Evolutionary conservation across 2,888 invertebrate species (phyloP).

Genomic region (Seira ritae): DNA sequence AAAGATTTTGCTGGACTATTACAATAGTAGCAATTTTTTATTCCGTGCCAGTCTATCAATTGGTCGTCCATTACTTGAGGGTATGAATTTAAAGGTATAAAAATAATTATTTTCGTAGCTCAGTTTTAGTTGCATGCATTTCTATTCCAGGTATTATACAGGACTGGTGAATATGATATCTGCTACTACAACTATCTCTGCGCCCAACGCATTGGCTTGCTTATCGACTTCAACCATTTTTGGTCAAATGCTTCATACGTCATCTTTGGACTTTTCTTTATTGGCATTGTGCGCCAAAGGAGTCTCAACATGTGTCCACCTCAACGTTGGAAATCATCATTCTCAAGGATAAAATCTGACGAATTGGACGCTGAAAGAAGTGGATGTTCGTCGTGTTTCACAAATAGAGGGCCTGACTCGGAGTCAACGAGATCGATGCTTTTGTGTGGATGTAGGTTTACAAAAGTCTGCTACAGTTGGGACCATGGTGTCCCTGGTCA

Average conservation of each 20-base stretch:
- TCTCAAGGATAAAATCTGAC: too few species aligned
- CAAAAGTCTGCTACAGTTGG: constrained; percentile 55
- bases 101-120: background rate
- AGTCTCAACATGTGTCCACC: constrained; percentile 31
- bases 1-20: constrained; percentile 71
- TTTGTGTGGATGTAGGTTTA: constrained; percentile 50
- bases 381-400: too few species aligned
- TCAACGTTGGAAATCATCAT: background rate
- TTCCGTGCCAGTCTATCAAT: constrained; percentile 71
- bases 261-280: constrained; percentile 68
- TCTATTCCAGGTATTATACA: constrained; percentile 62
- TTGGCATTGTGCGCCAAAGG: constrained; percentile 65
- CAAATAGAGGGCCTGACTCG: too few species aligned
- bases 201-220: constrained; percentile 62
- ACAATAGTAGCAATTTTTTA: constrained; percentile 71
- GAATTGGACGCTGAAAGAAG: background rate
- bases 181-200: constrained; percentile 72
- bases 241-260: constrained; percentile 72
- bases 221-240: constrained; percentile 72
- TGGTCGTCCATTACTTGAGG: constrained; percentile 68
- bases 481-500: constrained; percentile 68
- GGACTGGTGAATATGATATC: constrained; percentile 71
- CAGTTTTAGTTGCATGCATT: too few species aligned
- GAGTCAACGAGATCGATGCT: too few species aligned
- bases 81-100: constrained; percentile 43